These are phyloP conservation scores for Drosophila nr. perissopoda DNA, from an alignment of 2,888 invertebrate genomes.

Conservation along the genomic window DNA sequence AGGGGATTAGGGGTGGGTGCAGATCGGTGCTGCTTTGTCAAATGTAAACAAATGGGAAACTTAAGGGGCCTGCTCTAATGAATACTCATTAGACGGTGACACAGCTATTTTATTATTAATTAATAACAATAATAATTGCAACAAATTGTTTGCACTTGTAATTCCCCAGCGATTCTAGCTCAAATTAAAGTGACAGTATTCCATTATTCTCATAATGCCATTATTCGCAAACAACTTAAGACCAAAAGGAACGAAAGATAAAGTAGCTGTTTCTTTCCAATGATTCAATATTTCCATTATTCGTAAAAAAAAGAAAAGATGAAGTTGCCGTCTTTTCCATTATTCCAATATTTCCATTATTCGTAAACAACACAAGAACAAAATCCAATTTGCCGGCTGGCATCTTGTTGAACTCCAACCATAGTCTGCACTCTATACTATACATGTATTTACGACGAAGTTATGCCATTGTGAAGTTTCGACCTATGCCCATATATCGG, in stretches of 20 bases:
- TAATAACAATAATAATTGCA: background rate
- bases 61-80: background rate
- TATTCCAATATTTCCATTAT: background rate
- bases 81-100: background rate
- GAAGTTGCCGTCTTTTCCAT: background rate
- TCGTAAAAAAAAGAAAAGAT: background rate
- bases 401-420: conserved; percentile 9
- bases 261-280: background rate
- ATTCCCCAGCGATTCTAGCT: background rate
- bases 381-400: conserved; percentile 39
- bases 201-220: too few species aligned
- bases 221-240: too few species aligned
- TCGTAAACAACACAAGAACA: background rate
- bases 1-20: background rate
- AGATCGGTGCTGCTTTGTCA: background rate
- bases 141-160: background rate
- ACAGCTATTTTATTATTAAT: background rate
- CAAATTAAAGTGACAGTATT: background rate
- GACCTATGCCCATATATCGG: too few species aligned
- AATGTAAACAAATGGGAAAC: conserved; percentile 31
- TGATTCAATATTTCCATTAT: background rate
- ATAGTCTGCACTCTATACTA: background rate
- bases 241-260: too few species aligned
- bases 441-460: too few species aligned
- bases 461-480: too few species aligned